These are phyloP conservation scores for Rhynchophorus ferrugineus DNA, from an alignment of 1,140 invertebrate genomes.

Conservation along the genomic window DNA sequence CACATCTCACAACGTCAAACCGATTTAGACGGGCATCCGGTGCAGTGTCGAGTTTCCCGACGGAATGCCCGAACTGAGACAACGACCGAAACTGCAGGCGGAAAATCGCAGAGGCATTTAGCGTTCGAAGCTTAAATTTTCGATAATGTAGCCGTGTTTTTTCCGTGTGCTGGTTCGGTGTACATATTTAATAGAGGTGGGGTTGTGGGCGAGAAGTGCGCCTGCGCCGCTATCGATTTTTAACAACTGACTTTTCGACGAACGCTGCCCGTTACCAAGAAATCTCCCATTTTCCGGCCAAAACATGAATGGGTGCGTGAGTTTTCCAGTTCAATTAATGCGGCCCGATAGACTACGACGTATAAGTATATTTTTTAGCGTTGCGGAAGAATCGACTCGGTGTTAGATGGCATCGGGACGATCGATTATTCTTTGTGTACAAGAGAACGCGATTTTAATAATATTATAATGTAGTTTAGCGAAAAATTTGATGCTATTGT, in stretches of 20 bases:
- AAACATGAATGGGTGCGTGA: not conserved
- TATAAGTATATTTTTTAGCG: too few relatives aligned
- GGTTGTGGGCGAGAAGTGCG: conserved; percentile 28
- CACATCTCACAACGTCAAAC: not conserved
- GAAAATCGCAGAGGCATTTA: too few relatives aligned
- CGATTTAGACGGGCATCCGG: conserved; percentile 8
- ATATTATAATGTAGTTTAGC: too few relatives aligned
- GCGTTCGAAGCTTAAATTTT: conserved; percentile 13
- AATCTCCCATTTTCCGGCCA: not conserved
- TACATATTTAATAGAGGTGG: conserved; percentile 31
- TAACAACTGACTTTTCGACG: conserved; percentile 28
- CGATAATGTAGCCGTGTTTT: conserved; percentile 10
- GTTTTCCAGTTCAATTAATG: not conserved
- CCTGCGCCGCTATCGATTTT: conserved; percentile 38
- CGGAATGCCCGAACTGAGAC: too few relatives aligned
- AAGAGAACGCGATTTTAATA: too few relatives aligned
- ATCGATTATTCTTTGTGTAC: too few relatives aligned
- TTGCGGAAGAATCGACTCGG: too few relatives aligned
- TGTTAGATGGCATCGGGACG: too few relatives aligned
- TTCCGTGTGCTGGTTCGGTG: conserved; percentile 10
- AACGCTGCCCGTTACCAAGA: conserved; percentile 11
- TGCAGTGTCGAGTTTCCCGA: conserved; percentile 5
- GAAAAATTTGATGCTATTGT: too few relatives aligned
- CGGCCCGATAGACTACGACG: too few relatives aligned
- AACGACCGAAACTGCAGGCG: too few relatives aligned